A percentile compares a stretch with the other conserved stretches of the same genome.
phyloP scores from a whole-genome alignment of 92 coral and sea anemone species.

The Paramuricea clavata region DNA sequence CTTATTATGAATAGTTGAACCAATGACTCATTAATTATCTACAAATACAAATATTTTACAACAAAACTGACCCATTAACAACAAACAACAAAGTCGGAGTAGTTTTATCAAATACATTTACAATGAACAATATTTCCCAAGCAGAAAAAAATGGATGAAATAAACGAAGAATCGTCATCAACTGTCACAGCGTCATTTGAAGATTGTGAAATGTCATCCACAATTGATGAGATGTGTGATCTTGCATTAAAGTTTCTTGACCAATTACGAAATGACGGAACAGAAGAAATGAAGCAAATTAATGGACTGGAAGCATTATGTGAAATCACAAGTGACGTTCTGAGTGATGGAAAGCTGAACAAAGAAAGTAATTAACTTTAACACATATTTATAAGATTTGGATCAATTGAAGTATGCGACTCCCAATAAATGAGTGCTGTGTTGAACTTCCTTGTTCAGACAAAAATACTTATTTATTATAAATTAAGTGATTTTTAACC shows the following conservation, averaged over 20 bases:
- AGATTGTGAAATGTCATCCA: background rate
- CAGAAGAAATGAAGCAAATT: conserved; percentile 19
- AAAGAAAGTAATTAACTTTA: conserved; percentile 10
- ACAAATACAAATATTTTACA: too few relatives aligned
- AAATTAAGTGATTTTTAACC: too few relatives aligned
- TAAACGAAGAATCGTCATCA: background rate
- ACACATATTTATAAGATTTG: too few relatives aligned
- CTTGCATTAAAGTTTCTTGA: conserved; percentile 14
- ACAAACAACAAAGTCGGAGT: too few relatives aligned
- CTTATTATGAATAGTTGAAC: too few relatives aligned
- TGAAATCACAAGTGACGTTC: conserved; percentile 30
- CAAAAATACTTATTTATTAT: too few relatives aligned
- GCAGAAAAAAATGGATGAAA: background rate
- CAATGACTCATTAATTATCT: too few relatives aligned
- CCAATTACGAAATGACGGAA: background rate
- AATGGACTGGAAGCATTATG: conserved; percentile 38
- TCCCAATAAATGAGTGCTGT: too few relatives aligned
- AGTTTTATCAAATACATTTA: too few relatives aligned
- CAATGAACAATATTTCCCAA: background rate
- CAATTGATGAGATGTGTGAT: conserved; percentile 27
- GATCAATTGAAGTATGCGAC: too few relatives aligned
- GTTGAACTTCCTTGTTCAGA: too few relatives aligned
- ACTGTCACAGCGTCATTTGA: background rate
- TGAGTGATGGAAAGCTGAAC: background rate
- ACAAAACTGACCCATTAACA: too few relatives aligned